phyloP scores from a whole-genome alignment of 2,797 vertebrate species.

The Heterohyrax brucei region DNA sequence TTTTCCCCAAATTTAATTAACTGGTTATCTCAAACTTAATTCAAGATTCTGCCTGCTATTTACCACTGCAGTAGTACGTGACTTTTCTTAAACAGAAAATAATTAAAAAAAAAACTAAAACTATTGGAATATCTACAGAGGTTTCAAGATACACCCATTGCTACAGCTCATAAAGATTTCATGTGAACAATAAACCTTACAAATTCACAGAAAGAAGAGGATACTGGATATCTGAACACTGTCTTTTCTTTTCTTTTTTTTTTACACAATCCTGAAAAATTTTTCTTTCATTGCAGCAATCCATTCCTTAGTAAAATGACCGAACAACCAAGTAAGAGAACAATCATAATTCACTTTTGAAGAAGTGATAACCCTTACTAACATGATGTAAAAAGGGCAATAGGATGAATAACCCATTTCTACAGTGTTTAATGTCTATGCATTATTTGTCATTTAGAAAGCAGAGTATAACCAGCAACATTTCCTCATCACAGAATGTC shows the following conservation, averaged over 20 bases:
- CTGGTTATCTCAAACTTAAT: slow-evolving; percentile 8
- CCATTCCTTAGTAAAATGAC: slow-evolving; percentile 2
- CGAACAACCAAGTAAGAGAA: neutral
- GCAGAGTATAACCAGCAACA: neutral
- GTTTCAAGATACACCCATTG: neutral
- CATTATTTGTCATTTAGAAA: slow-evolving; percentile 38
- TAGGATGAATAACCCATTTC: neutral
- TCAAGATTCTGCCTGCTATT: neutral
- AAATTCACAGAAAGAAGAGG: neutral
- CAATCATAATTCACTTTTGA: neutral
- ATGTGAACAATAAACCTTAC: slow-evolving; percentile 12
- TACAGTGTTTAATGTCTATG: slow-evolving; percentile 25
- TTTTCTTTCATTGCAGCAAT: neutral
- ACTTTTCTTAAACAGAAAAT: neutral
- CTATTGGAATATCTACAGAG: neutral
- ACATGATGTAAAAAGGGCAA: neutral
- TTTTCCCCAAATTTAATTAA: neutral
- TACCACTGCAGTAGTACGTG: neutral
- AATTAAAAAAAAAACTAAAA: slow-evolving; percentile 36
- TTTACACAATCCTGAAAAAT: slow-evolving; percentile 8
- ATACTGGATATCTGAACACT: neutral
- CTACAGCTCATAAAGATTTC: neutral
- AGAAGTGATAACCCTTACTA: slow-evolving; percentile 4
- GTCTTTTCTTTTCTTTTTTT: neutral
- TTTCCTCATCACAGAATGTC: neutral